Evolutionary conservation across 2,797 vertebrate species (phyloP).

Genomic region (Carcharodon carcharias): DNA sequence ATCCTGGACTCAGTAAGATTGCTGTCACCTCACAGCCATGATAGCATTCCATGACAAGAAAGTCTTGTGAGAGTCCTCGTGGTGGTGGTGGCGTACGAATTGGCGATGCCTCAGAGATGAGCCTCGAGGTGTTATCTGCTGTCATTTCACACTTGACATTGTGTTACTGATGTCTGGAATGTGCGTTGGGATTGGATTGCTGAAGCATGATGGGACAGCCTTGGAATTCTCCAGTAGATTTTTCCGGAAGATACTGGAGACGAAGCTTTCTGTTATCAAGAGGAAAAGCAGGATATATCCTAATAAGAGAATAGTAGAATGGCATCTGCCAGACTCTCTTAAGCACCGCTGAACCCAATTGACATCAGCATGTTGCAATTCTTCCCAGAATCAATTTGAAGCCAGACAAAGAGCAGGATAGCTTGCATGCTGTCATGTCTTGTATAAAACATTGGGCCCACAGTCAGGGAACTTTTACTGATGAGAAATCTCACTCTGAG

Average conservation of each 20-base stretch:
- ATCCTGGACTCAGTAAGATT: neutral
- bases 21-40: neutral
- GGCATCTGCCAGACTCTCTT: neutral
- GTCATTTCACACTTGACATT: neutral
- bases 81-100: no score
- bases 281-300: neutral
- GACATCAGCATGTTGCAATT: neutral
- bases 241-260: neutral
- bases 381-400: neutral
- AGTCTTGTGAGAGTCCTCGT: neutral
- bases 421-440: no score
- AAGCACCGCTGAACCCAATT: neutral
- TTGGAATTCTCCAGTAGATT: conserved; percentile 3
- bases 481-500: neutral
- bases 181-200: neutral
- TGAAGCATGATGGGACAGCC: neutral
- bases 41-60: neutral
- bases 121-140: neutral
- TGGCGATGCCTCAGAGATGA: neutral
- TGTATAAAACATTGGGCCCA: no score
- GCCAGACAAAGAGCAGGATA: no score
- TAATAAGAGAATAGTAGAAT: neutral
- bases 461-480: neutral
- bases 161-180: conserved; percentile 27
- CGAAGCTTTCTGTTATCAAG: neutral